phyloP scores from a whole-genome alignment of 2,113 vertebrate genomes.

The Saccopteryx leptura region DNA sequence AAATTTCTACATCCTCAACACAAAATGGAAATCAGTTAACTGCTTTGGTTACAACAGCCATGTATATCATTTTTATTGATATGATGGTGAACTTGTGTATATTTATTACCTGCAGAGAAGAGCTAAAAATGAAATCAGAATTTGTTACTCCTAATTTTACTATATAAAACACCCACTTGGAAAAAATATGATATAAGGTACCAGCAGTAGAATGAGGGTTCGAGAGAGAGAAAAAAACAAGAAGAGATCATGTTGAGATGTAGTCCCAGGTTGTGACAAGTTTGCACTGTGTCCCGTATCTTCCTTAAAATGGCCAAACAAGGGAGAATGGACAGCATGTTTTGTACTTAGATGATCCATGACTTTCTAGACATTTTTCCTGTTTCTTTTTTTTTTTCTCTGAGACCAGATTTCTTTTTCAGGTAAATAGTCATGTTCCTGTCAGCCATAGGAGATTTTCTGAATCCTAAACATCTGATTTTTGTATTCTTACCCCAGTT shows the following conservation, averaged over 20 bases:
- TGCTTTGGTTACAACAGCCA: neutral
- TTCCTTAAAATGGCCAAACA: constrained; percentile 46
- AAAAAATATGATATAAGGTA: neutral
- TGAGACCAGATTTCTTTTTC: constrained; percentile 85
- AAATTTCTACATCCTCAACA: constrained; percentile 42
- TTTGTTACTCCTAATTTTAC: constrained; percentile 22
- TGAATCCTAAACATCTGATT: constrained; percentile 85
- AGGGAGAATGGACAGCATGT: neutral
- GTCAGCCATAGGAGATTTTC: constrained; percentile 68
- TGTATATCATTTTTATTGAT: constrained; percentile 53
- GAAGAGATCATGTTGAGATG: neutral
- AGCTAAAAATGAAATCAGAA: constrained; percentile 42
- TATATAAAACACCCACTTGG: neutral
- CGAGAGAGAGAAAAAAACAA: neutral
- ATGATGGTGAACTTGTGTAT: neutral
- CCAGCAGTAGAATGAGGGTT: neutral
- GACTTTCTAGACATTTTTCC: constrained; percentile 73
- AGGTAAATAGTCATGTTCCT: constrained; percentile 81
- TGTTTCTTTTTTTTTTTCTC: constrained; percentile 77
- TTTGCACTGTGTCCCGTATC: neutral
- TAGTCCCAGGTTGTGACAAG: neutral
- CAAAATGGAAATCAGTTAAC: constrained; percentile 41
- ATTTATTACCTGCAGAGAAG: constrained; percentile 13
- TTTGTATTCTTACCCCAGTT: constrained; percentile 85
- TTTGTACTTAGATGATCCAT: constrained; percentile 52